A percentile compares a stretch with the other conserved stretches of the same genome.
These are phyloP conservation scores for Pardosa pseudoannulata DNA, from an alignment of 2,888 invertebrate species.

Conservation along the genomic window DNA sequence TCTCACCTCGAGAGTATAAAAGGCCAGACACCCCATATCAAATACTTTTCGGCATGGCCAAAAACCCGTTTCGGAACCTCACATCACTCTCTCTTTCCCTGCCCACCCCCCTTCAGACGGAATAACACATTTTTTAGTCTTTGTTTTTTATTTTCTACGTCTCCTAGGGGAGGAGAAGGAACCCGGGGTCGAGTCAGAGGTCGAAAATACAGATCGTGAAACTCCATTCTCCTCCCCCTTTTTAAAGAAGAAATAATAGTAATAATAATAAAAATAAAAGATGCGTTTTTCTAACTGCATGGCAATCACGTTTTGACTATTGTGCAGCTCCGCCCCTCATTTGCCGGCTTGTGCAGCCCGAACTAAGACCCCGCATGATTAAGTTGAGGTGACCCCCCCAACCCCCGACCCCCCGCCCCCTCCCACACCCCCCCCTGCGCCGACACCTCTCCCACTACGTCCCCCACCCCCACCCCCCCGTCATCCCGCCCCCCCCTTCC, in stretches of 20 bases:
- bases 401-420: too few relatives aligned
- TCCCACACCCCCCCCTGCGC: too few relatives aligned
- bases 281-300: slow-evolving; percentile 25
- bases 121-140: slow-evolving; percentile 18
- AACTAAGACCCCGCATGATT: slow-evolving; percentile 8
- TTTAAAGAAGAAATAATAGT: too few relatives aligned
- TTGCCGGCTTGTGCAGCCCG: slow-evolving; percentile 19
- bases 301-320: slow-evolving; percentile 64
- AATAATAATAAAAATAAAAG: too few relatives aligned
- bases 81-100: neutral
- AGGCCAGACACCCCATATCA: slow-evolving; percentile 3
- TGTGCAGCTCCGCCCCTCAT: slow-evolving; percentile 64
- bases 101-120: neutral
- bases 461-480: too few relatives aligned
- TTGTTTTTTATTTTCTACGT: slow-evolving; percentile 14
- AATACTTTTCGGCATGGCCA: neutral
- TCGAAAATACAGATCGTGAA: slow-evolving; percentile 63
- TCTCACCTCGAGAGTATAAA: too few relatives aligned
- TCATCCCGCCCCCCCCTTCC: too few relatives aligned
- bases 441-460: too few relatives aligned
- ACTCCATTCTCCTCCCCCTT: slow-evolving; percentile 36
- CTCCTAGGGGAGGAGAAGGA: slow-evolving; percentile 32
- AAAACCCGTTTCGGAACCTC: slow-evolving; percentile 4
- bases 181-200: slow-evolving; percentile 29
- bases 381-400: neutral